Evolutionary conservation across 2,888 invertebrate genomes (phyloP).

Genomic region (Nomada fucata): DNA sequence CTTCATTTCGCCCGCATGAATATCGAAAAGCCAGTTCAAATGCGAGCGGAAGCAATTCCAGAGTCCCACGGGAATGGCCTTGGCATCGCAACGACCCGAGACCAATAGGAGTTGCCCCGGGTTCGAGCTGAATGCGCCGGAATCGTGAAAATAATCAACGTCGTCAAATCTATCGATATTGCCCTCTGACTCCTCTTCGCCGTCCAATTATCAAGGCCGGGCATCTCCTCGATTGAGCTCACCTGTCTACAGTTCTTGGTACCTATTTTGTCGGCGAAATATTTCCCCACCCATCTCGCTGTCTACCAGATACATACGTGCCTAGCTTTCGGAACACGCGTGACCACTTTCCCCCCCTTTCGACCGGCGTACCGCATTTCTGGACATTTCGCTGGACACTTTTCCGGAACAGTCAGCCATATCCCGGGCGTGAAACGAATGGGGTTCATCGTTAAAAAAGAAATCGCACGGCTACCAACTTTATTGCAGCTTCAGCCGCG

Average conservation of each 20-base stretch:
- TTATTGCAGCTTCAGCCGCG: neutral
- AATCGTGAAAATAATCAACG: constrained; percentile 57
- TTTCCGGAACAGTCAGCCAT: neutral
- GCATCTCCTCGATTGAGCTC: no score
- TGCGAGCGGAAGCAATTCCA: constrained; percentile 65
- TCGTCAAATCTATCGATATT: constrained; percentile 44
- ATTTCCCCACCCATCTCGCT: no score
- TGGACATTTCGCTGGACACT: neutral
- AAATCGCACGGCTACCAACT: constrained; percentile 4
- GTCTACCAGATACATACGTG: no score
- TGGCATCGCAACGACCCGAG: constrained; percentile 42
- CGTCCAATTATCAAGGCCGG: neutral
- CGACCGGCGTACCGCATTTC: neutral
- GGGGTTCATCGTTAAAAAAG: neutral
- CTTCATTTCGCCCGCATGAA: constrained; percentile 58
- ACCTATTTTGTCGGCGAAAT: no score
- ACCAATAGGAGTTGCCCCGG: constrained; percentile 21
- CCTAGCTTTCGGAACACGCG: neutral
- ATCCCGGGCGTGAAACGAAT: neutral
- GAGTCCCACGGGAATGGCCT: constrained; percentile 66
- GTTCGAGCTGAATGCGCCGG: constrained; percentile 35
- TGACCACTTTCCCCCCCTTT: neutral
- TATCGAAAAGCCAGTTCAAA: constrained; percentile 56
- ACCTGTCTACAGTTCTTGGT: no score
- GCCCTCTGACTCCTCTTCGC: constrained; percentile 17